Percentiles rank a stretch among this genome's conserved stretches.
Evolutionary conservation across 1,140 invertebrate genomes (phyloP).

Genomic region (Zaprionus gabonicus): DNA sequence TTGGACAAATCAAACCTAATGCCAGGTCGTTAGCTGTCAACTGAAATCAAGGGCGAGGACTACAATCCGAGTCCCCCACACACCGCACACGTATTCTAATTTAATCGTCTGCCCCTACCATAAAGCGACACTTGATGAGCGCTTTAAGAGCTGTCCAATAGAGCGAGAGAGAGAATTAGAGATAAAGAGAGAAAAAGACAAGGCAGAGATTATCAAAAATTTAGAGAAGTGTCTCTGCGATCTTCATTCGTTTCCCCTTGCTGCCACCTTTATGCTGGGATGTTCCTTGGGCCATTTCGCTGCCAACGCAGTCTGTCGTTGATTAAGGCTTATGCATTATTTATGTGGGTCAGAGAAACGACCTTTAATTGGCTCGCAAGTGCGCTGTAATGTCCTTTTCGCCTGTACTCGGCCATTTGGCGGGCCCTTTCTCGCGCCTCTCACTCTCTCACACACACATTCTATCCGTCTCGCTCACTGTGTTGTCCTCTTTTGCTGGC

Average conservation of each 20-base stretch:
- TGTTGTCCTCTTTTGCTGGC: conserved; percentile 30
- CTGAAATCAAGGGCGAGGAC: background rate
- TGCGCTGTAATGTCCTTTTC: conserved; percentile 61
- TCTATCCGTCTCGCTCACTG: background rate
- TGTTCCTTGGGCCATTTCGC: conserved; percentile 60
- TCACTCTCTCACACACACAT: background rate
- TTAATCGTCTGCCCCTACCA: conserved; percentile 27
- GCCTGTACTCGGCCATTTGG: conserved; percentile 10
- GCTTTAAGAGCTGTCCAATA: conserved; percentile 41
- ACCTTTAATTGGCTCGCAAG: conserved; percentile 77
- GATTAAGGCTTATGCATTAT: conserved; percentile 79
- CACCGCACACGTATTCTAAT: conserved; percentile 58
- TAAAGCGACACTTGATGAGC: conserved; percentile 19
- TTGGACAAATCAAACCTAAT: conserved; percentile 54
- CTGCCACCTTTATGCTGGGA: background rate
- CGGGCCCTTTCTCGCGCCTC: background rate
- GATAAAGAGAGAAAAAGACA: background rate
- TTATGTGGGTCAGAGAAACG: conserved; percentile 78
- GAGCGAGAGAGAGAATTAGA: background rate
- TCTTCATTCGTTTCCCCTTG: conserved; percentile 12
- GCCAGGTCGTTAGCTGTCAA: conserved; percentile 36
- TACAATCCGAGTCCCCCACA: background rate
- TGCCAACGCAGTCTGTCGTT: conserved; percentile 70
- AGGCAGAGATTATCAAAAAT: conserved; percentile 66
- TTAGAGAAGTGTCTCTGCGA: conserved; percentile 37